Percentiles rank a stretch among this genome's conserved stretches.
Conservation (phyloP, 2,888 invertebrate species). For the Anaspis maculata region DNA sequence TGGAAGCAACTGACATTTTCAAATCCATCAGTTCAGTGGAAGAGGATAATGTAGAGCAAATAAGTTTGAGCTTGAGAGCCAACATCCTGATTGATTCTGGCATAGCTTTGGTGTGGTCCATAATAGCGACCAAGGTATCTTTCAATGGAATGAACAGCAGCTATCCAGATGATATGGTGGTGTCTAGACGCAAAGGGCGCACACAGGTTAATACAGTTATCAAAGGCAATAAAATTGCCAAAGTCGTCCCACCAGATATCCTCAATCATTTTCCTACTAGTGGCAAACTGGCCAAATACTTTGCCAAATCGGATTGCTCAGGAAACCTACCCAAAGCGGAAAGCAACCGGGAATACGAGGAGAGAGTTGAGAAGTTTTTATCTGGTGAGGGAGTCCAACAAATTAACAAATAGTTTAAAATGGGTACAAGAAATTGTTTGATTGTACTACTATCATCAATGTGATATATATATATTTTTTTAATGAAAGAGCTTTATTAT, state of each 20-base stretch:
- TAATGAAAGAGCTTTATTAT: too few relatives aligned
- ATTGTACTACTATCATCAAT: too few relatives aligned
- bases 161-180: conserved; percentile 48
- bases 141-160: conserved; percentile 54
- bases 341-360: conserved; percentile 42
- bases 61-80: conserved; percentile 45
- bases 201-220: conserved; percentile 48
- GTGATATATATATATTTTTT: too few relatives aligned
- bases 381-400: too few relatives aligned
- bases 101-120: conserved; percentile 53
- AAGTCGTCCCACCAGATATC: conserved; percentile 46
- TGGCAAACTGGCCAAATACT: conserved; percentile 47
- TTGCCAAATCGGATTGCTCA: conserved; percentile 34
- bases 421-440: too few relatives aligned
- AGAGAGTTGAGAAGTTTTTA: conserved; percentile 43
- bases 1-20: not conserved
- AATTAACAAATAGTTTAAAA: too few relatives aligned
- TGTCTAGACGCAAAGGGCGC: conserved; percentile 42
- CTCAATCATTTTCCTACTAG: conserved; percentile 48
- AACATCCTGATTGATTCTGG: conserved; percentile 53
- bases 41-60: conserved; percentile 16
- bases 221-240: conserved; percentile 49
- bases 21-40: not conserved
- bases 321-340: conserved; percentile 36
- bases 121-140: conserved; percentile 51